Conservation (phyloP, 2,113 vertebrate species). For the Microcebus griseorufus region DNA sequence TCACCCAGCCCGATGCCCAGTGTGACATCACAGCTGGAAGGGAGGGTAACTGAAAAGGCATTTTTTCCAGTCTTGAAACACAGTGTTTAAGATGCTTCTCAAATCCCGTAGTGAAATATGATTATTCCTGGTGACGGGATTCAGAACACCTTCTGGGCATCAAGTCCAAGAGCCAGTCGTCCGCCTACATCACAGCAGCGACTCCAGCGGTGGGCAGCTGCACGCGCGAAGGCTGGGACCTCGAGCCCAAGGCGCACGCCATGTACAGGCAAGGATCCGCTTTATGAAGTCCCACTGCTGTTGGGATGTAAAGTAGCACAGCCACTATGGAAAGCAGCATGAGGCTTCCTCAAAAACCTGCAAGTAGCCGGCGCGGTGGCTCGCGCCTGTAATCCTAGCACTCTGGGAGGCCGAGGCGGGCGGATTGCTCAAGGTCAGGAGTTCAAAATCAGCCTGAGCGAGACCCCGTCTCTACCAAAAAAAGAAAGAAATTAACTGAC, state of each 20-base stretch:
- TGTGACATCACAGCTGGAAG: no score
- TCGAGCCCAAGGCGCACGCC: rapidly evolving
- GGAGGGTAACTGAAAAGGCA: neutral
- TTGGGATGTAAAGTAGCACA: no score
- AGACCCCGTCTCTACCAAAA: no score
- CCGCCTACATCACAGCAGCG: rapidly evolving
- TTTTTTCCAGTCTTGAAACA: neutral
- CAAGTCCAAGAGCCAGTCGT: rapidly evolving
- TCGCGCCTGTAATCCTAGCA: no score
- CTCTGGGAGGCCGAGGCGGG: no score
- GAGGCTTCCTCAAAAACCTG: no score
- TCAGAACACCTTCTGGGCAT: neutral
- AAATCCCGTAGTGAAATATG: neutral
- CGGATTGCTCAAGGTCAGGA: no score
- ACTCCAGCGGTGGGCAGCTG: rapidly evolving
- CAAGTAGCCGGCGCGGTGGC: no score
- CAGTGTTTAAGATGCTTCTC: neutral
- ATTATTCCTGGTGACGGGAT: neutral
- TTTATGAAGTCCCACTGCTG: neutral
- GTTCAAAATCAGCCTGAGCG: no score
- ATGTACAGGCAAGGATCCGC: neutral
- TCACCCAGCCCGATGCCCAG: neutral
- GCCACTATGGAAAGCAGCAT: no score
- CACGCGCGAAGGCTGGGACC: rapidly evolving
- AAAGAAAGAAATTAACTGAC: no score